Conservation (phyloP, 2,113 vertebrate genomes). For the Cochlearius cochlearius region DNA sequence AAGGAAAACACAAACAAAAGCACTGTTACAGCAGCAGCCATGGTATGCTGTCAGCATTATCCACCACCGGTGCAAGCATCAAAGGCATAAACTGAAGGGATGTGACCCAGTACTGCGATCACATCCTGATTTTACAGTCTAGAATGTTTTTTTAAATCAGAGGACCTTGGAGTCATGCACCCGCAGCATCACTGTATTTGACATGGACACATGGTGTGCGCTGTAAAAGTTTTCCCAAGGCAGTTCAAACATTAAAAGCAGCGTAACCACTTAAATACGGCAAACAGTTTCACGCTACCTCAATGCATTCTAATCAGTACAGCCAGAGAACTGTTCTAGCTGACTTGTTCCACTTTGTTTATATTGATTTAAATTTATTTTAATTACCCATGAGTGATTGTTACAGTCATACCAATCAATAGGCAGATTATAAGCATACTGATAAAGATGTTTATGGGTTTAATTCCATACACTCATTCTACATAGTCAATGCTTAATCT, state of each 20-base stretch:
- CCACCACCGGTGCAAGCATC: not conserved
- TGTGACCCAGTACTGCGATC: not conserved
- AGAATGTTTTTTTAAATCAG: not conserved
- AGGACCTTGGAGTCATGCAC: not conserved
- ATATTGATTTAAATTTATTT: not conserved
- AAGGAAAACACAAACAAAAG: not conserved
- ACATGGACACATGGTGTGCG: accelerated
- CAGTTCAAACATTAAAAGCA: not conserved
- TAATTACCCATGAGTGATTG: not conserved
- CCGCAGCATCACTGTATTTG: not conserved
- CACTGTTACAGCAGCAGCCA: not conserved
- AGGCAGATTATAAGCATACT: not conserved
- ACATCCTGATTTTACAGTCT: not conserved
- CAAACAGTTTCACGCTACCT: not conserved
- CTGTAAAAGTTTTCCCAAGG: not conserved
- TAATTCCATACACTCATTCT: not conserved
- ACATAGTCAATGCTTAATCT: not conserved
- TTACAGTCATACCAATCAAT: not conserved
- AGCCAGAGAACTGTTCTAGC: not conserved
- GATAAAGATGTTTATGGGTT: not conserved
- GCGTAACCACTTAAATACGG: not conserved
- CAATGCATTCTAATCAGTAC: not conserved
- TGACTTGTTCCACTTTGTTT: not conserved
- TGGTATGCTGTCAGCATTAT: not conserved
- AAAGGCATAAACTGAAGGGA: not conserved